phyloP scores from a whole-genome alignment of 2,797 vertebrate species.

The Setipinna tenuifilis region DNA sequence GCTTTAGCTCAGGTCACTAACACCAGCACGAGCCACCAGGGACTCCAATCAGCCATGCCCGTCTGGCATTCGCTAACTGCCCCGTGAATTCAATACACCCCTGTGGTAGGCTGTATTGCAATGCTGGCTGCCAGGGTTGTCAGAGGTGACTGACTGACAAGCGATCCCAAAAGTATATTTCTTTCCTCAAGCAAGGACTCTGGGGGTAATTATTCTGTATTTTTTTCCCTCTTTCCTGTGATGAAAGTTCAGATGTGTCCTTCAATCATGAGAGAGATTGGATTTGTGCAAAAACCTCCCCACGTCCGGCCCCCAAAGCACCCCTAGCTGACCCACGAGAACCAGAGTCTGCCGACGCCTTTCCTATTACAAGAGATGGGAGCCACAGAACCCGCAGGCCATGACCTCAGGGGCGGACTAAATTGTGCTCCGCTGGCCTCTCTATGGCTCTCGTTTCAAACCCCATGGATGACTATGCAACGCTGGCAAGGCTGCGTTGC shows the following conservation, averaged over 20 bases:
- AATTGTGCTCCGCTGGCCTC: not conserved
- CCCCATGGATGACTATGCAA: not conserved
- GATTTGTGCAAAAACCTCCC: not conserved
- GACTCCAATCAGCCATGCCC: slow-evolving; percentile 32
- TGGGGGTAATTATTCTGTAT: not conserved
- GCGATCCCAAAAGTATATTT: not conserved
- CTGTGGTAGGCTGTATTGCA: slow-evolving; percentile 17
- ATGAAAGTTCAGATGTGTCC: not conserved
- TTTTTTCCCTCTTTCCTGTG: not conserved
- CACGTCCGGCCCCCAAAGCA: not conserved
- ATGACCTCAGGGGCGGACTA: not conserved
- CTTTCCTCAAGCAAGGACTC: not conserved
- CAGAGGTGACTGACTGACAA: slow-evolving; percentile 2
- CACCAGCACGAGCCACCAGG: slow-evolving; percentile 43
- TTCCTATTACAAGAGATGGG: not conserved
- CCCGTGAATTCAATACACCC: slow-evolving; percentile 34
- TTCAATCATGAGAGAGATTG: not conserved
- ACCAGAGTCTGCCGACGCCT: not conserved
- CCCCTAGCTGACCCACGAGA: not conserved
- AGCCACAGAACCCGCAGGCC: not conserved
- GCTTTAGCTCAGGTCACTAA: slow-evolving; percentile 58
- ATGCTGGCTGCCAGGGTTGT: not conserved
- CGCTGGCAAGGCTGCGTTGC: not conserved
- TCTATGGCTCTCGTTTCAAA: not conserved
- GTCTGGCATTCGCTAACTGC: slow-evolving; percentile 28